Conservation (phyloP, 2,797 vertebrate species). For the Esox masquinongy region DNA sequence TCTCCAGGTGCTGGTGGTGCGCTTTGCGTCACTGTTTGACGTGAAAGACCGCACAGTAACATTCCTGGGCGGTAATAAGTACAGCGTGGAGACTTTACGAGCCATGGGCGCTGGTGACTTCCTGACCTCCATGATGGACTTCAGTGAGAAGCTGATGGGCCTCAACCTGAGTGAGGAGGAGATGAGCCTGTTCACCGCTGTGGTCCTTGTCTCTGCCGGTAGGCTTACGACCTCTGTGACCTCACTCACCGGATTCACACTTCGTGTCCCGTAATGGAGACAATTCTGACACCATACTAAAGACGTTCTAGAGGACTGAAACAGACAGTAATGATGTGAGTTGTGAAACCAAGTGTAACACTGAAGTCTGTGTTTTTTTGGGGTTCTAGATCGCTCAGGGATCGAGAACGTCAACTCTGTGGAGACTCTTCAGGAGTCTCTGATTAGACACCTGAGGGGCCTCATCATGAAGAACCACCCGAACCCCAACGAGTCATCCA, state of each 20-base stretch:
- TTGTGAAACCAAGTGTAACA: neutral
- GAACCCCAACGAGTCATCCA: constrained; percentile 89
- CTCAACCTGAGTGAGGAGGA: constrained; percentile 93
- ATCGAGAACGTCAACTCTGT: constrained; percentile 95
- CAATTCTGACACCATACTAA: neutral
- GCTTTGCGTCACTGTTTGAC: constrained; percentile 91
- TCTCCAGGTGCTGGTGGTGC: constrained; percentile 90
- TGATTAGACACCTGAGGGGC: constrained; percentile 90
- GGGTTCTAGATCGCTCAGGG: constrained; percentile 85
- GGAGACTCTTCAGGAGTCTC: constrained; percentile 92
- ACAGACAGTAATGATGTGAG: neutral
- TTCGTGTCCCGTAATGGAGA: neutral
- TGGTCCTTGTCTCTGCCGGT: constrained; percentile 97
- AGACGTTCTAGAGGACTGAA: neutral
- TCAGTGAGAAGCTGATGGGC: constrained; percentile 90
- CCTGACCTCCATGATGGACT: constrained; percentile 95
- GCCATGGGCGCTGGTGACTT: constrained; percentile 94
- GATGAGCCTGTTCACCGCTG: constrained; percentile 96
- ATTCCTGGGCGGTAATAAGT: constrained; percentile 92
- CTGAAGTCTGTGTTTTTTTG: neutral
- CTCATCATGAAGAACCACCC: constrained; percentile 94
- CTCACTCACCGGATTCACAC: neutral
- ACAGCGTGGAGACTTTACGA: constrained; percentile 85
- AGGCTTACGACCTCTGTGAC: constrained; percentile 40
- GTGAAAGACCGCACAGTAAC: constrained; percentile 89